phyloP scores from a whole-genome alignment of 2,888 invertebrate genomes.

The Eristalinus sepulchralis region DNA sequence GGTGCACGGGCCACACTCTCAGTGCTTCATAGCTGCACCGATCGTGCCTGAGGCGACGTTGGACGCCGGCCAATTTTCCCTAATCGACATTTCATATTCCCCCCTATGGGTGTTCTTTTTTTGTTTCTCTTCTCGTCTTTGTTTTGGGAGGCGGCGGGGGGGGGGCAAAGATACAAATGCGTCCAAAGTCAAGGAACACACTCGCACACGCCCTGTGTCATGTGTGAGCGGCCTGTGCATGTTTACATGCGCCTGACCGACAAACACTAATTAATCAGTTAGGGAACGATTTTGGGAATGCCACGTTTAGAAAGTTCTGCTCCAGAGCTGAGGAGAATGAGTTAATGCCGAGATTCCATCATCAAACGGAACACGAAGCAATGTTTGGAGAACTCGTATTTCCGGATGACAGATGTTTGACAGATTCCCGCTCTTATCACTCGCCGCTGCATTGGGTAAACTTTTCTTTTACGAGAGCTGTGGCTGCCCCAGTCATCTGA shows the following conservation, averaged over 20 bases:
- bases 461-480: background rate
- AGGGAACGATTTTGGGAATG: conserved; percentile 1
- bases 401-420: conserved; percentile 24
- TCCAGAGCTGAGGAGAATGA: background rate
- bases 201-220: background rate
- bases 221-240: background rate
- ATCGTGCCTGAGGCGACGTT: background rate
- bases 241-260: conserved; percentile 22
- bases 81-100: conserved; percentile 28
- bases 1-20: background rate
- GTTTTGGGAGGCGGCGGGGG: background rate
- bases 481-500: conserved; percentile 28
- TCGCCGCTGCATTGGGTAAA: background rate
- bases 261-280: conserved; percentile 38
- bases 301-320: conserved; percentile 26
- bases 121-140: background rate
- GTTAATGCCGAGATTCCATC: background rate
- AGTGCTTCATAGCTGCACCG: background rate
- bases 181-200: conserved; percentile 49
- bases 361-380: background rate
- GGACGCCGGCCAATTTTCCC: conserved; percentile 53
- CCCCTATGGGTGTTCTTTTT: background rate
- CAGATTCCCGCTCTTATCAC: conserved; percentile 6
- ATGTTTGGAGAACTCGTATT: conserved; percentile 14
- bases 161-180: background rate